Evolutionary conservation across 1,140 invertebrate genomes (phyloP).

Genomic region (Papilio polyxenes): DNA sequence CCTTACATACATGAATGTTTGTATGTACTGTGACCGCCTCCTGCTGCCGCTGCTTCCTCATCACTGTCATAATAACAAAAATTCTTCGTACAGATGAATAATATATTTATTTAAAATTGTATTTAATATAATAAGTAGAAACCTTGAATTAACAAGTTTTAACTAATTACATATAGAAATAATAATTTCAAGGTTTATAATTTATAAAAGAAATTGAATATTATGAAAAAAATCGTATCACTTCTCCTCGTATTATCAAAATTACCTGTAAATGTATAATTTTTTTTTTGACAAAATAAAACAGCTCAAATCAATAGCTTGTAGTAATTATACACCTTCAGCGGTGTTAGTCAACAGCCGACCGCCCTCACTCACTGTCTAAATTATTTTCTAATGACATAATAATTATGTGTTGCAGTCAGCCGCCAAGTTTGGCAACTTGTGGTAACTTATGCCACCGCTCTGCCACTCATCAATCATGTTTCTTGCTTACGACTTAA

Average conservation of each 20-base stretch:
- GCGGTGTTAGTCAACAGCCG: background rate
- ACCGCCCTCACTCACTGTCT: background rate
- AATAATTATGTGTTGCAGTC: background rate
- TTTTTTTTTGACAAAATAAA: background rate
- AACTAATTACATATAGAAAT: background rate
- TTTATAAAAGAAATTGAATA: background rate
- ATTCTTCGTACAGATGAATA: too few species aligned
- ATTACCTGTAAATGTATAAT: background rate
- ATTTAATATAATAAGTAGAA: background rate
- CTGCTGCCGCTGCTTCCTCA: too few species aligned
- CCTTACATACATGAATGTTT: background rate
- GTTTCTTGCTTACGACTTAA: background rate
- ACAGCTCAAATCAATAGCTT: background rate
- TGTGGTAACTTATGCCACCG: background rate
- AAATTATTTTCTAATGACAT: slow-evolving; percentile 9
- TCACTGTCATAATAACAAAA: too few species aligned
- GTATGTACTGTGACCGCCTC: too few species aligned
- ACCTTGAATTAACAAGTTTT: background rate
- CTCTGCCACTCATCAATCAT: background rate
- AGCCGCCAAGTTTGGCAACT: background rate
- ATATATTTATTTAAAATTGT: background rate
- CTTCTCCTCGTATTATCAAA: too few species aligned
- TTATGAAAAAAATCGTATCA: background rate
- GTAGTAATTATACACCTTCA: background rate
- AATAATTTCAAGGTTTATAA: background rate